Conservation (phyloP, 2,113 vertebrate species). For the Phylloscopus whistleri region DNA sequence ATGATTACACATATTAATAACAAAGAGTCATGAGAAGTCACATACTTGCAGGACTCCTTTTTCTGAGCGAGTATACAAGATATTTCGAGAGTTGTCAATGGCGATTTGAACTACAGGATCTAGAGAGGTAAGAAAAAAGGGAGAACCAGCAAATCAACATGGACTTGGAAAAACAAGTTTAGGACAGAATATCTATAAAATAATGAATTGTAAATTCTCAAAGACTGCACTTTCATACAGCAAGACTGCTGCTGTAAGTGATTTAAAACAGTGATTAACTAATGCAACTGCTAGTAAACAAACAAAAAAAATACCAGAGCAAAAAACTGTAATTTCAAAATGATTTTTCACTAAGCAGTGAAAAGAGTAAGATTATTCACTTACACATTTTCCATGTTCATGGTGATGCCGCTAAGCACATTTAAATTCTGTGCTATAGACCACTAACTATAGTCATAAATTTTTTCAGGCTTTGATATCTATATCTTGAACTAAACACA, state of each 20-base stretch:
- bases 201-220: not conserved
- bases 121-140: not conserved
- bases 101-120: conserved; percentile 96
- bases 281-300: not conserved
- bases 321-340: not conserved
- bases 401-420: not conserved
- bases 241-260: not conserved
- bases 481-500: not conserved
- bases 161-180: not conserved
- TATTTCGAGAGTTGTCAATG: conserved; percentile 91
- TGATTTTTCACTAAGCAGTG: not conserved
- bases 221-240: not conserved
- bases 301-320: not conserved
- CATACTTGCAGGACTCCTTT: conserved; percentile 93
- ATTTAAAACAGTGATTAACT: not conserved
- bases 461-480: not conserved
- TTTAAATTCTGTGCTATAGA: not conserved
- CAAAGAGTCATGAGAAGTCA: not conserved
- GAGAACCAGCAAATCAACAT: not conserved
- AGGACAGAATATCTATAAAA: not conserved
- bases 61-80: conserved; percentile 91
- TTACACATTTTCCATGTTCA: not conserved
- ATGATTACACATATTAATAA: not conserved
- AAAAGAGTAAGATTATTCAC: not conserved
- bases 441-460: not conserved